Conservation (phyloP, 2,113 vertebrate species). For the Isichthys henryi region DNA sequence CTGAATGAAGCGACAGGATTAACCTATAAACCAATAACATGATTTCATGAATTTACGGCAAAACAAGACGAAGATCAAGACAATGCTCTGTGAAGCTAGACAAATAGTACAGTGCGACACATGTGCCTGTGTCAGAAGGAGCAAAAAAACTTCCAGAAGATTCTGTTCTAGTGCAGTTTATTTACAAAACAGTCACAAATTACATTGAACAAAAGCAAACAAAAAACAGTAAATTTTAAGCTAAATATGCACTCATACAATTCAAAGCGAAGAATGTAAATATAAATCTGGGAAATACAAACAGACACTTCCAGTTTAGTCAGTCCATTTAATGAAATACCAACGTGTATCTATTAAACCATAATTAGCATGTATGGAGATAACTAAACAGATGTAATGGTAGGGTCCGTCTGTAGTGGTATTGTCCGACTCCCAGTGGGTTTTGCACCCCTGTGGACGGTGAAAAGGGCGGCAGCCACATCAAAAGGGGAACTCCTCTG, state of each 20-base stretch:
- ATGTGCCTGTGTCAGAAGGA: too few species aligned
- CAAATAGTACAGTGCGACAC: neutral
- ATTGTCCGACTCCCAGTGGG: neutral
- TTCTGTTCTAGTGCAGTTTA: neutral
- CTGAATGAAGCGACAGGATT: neutral
- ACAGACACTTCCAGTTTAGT: neutral
- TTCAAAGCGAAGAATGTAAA: neutral
- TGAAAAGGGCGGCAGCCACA: neutral
- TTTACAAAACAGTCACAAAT: neutral
- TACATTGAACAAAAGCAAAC: neutral
- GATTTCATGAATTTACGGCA: neutral
- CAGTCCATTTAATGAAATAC: neutral
- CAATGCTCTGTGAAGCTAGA: neutral
- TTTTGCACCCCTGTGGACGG: neutral
- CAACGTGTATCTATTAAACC: neutral
- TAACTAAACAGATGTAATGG: neutral
- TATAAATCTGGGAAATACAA: neutral
- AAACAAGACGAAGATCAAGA: neutral
- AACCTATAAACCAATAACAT: neutral
- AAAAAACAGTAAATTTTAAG: neutral
- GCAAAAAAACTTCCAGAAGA: neutral
- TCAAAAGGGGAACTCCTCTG: conserved; percentile 60
- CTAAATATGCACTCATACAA: neutral
- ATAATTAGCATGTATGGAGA: neutral
- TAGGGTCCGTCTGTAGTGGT: neutral